Percentiles rank a stretch among this genome's conserved stretches.
These are phyloP conservation scores for Lottia gigantea DNA, from an alignment of 2,888 invertebrate genomes.

Conservation along the genomic window DNA sequence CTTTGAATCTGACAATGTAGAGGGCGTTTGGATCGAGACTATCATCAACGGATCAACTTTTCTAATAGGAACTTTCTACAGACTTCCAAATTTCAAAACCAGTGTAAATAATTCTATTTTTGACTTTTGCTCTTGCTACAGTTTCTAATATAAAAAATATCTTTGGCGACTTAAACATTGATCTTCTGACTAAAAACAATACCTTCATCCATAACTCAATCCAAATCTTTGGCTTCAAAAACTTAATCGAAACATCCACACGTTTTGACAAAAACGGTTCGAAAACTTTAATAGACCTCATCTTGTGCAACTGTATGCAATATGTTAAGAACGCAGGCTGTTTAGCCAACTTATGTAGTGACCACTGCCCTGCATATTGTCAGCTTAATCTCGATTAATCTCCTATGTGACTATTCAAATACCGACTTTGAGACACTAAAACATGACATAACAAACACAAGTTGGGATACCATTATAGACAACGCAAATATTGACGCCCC, in stretches of 20 bases:
- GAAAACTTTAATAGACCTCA: background rate
- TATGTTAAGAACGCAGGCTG: background rate
- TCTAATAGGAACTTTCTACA: background rate
- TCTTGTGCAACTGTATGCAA: background rate
- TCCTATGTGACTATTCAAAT: background rate
- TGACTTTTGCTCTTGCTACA: background rate
- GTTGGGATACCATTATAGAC: background rate
- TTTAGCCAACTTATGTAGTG: background rate
- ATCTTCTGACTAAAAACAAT: background rate
- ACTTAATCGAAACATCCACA: background rate
- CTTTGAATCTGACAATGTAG: background rate
- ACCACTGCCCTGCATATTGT: slow-evolving; percentile 4
- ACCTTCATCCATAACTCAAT: background rate
- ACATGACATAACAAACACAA: background rate
- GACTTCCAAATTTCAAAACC: background rate
- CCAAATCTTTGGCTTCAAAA: background rate
- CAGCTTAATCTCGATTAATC: background rate
- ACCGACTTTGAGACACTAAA: background rate
- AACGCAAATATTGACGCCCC: background rate
- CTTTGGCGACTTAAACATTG: background rate
- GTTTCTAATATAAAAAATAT: background rate
- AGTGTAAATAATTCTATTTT: background rate
- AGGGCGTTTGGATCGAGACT: background rate
- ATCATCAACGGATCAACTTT: background rate
- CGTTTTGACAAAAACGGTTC: background rate